Evolutionary conservation across 2,888 invertebrate genomes (phyloP), one percentile per base, ranked within the genome.

Genomic region (Hydriomena furcata): DNA sequence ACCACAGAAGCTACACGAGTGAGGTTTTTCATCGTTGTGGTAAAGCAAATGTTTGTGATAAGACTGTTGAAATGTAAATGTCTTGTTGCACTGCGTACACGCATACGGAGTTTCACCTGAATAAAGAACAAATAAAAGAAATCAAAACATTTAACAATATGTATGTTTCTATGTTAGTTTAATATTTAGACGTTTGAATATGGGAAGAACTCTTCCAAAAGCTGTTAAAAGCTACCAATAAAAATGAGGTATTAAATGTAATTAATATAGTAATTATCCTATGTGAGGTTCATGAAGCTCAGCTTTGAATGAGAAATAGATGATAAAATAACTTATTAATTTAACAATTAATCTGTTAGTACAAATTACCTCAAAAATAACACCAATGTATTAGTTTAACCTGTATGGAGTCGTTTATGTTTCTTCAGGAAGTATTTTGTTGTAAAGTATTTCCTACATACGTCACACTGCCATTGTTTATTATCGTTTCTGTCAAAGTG

Each of bases 341-440:
- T n/a, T 48, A 47, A 40, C 41, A 54, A 66, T 69, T 73, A 73
- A 68, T 73, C 60, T 73, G 85, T 86, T 86, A 87, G 84, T 87
- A 82, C 69, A 71, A 82, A 79, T 85, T 86, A 87, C 84, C 84
- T 88, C 79, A 73, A 79, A 76, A 80, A 58, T 67, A 82, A 87
- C 81, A 84, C 77, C 79, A 84, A 84, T 76, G 41, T 76, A 76
- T 79, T 66, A 62, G 65, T 68, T 79, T 88, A 85, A 94, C 95
- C 95, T 81, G 95, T 95, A 80, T 97, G 97, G 52, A 97, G 91
- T 61, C 96, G 92, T 82, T 96, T 96, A 77, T 97, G 97, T 81
- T 97, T 97, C 83, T 96, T 96, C 60, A 97, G 84, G 73, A 97
- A 97, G 86, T 97, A 96, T 81, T 97, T 97, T 1, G 96, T 97